phyloP scores from a whole-genome alignment of 2,113 vertebrate genomes.

The Elaphurus davidianus region DNA sequence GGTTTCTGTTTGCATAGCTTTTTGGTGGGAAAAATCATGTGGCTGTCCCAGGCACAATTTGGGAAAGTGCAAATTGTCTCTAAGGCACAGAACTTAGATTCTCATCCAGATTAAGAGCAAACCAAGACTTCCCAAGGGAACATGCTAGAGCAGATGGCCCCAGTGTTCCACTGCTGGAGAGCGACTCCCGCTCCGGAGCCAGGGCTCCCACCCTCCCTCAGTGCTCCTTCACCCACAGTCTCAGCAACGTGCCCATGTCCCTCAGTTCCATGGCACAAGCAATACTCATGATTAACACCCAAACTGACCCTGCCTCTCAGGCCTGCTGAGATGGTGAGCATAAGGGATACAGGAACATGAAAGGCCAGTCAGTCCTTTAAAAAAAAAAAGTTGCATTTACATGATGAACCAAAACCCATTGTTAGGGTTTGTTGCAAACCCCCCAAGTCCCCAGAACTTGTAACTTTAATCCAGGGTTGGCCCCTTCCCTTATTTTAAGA shows the following conservation, averaged over 20 bases:
- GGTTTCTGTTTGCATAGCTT: constrained; percentile 80
- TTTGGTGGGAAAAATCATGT: constrained; percentile 73
- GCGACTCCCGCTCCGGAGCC: constrained; percentile 33
- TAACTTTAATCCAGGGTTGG: constrained; percentile 37
- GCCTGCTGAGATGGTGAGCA: constrained; percentile 63
- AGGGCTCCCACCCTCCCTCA: constrained; percentile 35
- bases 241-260: constrained; percentile 35
- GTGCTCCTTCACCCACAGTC: constrained; percentile 63
- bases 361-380: constrained; percentile 44
- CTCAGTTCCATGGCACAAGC: constrained; percentile 34
- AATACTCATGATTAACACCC: constrained; percentile 14
- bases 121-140: constrained; percentile 75
- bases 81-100: constrained; percentile 80
- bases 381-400: constrained; percentile 47
- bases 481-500: constrained; percentile 56
- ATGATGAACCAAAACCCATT: constrained; percentile 45
- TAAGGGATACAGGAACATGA: constrained; percentile 20
- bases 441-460: background rate
- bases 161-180: constrained; percentile 68
- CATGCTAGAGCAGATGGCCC: constrained; percentile 65
- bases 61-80: constrained; percentile 77
- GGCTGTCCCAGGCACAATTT: constrained; percentile 80
- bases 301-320: constrained; percentile 52
- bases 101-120: constrained; percentile 74
- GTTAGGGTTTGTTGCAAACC: background rate